These are phyloP conservation scores for Lasioglossum figueresi DNA, from an alignment of 2,888 invertebrate species.

Conservation along the genomic window DNA sequence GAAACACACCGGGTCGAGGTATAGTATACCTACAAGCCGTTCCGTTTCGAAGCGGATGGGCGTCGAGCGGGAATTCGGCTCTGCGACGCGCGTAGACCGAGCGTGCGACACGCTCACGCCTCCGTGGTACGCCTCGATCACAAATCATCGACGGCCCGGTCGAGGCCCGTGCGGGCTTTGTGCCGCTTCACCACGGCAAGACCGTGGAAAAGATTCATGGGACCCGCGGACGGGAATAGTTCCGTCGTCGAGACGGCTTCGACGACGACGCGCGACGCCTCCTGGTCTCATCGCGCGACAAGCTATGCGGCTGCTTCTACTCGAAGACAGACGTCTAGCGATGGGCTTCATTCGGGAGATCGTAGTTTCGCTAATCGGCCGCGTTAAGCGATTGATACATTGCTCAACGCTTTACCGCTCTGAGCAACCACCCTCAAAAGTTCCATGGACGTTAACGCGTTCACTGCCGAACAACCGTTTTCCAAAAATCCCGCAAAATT, in stretches of 20 bases:
- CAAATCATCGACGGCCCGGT: slow-evolving; percentile 77
- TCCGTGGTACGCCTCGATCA: slow-evolving; percentile 77
- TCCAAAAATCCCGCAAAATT: background rate
- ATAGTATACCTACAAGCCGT: background rate
- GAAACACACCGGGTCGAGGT: slow-evolving; percentile 5
- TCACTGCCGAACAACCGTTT: background rate
- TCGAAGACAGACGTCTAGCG: slow-evolving; percentile 48
- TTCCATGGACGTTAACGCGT: background rate
- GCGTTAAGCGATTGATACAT: slow-evolving; percentile 1
- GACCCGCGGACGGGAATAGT: slow-evolving; percentile 71
- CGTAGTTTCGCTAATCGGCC: background rate
- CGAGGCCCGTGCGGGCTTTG: slow-evolving; percentile 11
- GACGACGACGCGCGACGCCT: slow-evolving; percentile 56
- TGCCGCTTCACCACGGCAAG: slow-evolving; percentile 32
- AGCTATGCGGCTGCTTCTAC: slow-evolving; percentile 65
- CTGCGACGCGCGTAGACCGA: slow-evolving; percentile 64
- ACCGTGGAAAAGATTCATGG: slow-evolving; percentile 69
- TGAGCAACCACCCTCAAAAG: background rate
- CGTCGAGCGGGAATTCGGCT: slow-evolving; percentile 14
- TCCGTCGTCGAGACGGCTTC: slow-evolving; percentile 60
- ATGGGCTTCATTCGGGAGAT: slow-evolving; percentile 36
- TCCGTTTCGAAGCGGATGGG: slow-evolving; percentile 12
- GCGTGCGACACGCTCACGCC: slow-evolving; percentile 73
- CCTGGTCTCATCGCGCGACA: slow-evolving; percentile 42
- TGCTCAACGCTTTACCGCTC: background rate